A percentile compares a stretch with the other conserved stretches of the same genome.
These are phyloP conservation scores for Sciaenops ocellatus DNA, from an alignment of 2,797 vertebrate species.

Conservation along the genomic window DNA sequence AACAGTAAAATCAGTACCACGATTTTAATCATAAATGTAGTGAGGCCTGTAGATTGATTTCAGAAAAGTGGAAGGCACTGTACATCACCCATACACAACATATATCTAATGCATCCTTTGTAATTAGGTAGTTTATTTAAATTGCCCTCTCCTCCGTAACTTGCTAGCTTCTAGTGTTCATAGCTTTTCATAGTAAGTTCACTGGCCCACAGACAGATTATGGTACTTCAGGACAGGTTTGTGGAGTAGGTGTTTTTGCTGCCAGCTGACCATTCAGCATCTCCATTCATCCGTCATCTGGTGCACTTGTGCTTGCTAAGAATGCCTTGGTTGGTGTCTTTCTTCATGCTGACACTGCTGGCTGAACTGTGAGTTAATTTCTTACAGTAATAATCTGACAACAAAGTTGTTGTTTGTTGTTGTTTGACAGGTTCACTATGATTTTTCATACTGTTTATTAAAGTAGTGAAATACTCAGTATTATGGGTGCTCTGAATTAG, in stretches of 20 bases:
- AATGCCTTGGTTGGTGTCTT: background rate
- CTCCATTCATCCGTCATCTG: background rate
- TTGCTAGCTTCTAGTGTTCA: background rate
- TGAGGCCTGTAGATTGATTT: too few relatives aligned
- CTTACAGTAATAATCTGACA: background rate
- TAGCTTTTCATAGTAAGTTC: background rate
- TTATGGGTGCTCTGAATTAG: background rate
- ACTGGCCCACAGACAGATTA: too few relatives aligned
- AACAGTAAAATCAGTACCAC: background rate
- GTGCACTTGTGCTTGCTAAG: background rate
- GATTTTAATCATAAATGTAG: too few relatives aligned
- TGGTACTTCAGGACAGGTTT: too few relatives aligned
- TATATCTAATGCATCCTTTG: background rate
- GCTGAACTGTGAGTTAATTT: background rate
- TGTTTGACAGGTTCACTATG: background rate
- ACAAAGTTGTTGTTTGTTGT: background rate
- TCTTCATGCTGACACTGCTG: background rate
- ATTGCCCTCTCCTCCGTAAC: background rate
- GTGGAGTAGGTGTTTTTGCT: too few relatives aligned
- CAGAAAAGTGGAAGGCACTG: too few relatives aligned
- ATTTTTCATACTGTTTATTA: background rate
- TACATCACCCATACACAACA: too few relatives aligned
- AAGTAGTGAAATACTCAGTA: background rate
- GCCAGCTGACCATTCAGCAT: too few relatives aligned
- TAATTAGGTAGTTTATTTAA: background rate